phyloP scores from a whole-genome alignment of 2,797 vertebrate species.

The Danio albolineatus region DNA sequence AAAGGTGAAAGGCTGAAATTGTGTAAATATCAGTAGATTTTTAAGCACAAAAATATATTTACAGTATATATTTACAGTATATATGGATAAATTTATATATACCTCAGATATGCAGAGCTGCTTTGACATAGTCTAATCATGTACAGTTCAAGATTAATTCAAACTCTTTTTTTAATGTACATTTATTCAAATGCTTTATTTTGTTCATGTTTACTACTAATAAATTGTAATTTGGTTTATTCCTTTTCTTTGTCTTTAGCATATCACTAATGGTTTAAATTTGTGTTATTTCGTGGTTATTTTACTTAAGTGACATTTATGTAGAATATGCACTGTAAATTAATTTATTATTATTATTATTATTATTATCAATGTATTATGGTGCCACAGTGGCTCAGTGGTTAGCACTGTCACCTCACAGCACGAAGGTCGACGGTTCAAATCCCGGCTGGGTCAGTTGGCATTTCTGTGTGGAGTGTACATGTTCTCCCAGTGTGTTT shows the following conservation, averaged over 20 bases:
- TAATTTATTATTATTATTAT: too few species aligned
- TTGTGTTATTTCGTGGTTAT: background rate
- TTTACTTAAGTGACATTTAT: background rate
- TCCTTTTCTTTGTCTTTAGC: background rate
- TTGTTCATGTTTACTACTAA: background rate
- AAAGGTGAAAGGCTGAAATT: slow-evolving; percentile 18
- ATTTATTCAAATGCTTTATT: background rate
- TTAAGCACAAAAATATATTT: background rate
- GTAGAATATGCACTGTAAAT: background rate
- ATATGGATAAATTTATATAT: background rate
- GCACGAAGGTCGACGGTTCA: too few species aligned
- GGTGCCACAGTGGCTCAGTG: too few species aligned
- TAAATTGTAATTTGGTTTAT: background rate
- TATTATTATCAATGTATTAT: too few species aligned
- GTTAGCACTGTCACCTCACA: too few species aligned
- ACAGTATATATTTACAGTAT: background rate
- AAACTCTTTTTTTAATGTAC: slow-evolving; percentile 3
- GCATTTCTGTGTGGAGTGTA: too few species aligned
- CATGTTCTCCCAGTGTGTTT: too few species aligned
- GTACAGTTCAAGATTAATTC: background rate
- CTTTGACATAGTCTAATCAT: slow-evolving; percentile 1
- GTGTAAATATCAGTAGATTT: background rate
- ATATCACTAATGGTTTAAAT: background rate
- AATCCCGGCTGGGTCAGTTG: too few species aligned
- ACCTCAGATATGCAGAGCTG: background rate